These are phyloP conservation scores for Xyrauchen texanus DNA, from an alignment of 2,113 vertebrate species.

Conservation along the genomic window DNA sequence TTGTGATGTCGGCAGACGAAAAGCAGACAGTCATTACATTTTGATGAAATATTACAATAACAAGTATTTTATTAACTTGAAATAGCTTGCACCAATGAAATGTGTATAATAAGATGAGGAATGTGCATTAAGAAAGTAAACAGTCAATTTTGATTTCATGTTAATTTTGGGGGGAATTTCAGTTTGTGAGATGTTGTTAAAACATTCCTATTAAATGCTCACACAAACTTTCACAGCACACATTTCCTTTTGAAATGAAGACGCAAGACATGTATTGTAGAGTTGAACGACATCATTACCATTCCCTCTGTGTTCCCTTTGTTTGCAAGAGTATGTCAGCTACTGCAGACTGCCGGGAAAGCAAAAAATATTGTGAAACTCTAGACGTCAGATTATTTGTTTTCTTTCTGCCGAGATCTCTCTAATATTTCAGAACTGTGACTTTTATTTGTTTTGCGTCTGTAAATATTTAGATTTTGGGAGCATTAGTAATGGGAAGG, in stretches of 20 bases:
- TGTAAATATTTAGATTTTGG: neutral
- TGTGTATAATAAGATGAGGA: too few relatives aligned
- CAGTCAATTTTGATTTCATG: too few relatives aligned
- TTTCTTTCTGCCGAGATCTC: constrained; percentile 45
- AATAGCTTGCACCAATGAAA: too few relatives aligned
- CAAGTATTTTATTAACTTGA: too few relatives aligned
- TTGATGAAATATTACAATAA: too few relatives aligned
- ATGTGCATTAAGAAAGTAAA: too few relatives aligned
- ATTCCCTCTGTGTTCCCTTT: neutral
- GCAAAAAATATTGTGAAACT: constrained; percentile 61
- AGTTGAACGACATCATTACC: neutral
- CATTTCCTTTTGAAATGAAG: constrained; percentile 8
- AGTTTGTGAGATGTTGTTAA: constrained; percentile 1
- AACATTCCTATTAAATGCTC: neutral
- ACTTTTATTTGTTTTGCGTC: neutral
- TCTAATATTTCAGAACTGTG: constrained; percentile 58
- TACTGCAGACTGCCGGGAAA: constrained; percentile 51
- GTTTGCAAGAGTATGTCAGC: constrained; percentile 54
- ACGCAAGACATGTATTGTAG: neutral
- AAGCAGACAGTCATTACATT: too few relatives aligned
- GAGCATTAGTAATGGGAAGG: neutral
- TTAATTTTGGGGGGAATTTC: too few relatives aligned
- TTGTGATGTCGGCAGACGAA: too few relatives aligned
- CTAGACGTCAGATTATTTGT: constrained; percentile 52
- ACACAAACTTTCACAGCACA: neutral